Base-by-base conservation (phyloP, 2,888 invertebrate species). In the Dichetophora obliterata region DNA sequence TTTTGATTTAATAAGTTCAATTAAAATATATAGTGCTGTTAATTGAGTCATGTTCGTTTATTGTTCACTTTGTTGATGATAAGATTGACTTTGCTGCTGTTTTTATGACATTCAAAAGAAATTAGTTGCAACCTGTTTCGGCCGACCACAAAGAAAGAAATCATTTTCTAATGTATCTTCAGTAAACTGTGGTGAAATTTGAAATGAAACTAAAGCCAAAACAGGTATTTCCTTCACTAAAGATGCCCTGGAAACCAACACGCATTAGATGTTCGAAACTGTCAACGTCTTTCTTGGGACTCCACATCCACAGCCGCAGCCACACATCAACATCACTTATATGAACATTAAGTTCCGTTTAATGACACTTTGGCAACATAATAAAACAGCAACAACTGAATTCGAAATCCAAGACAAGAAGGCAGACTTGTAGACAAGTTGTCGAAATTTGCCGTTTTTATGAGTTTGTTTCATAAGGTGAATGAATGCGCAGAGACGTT, bases 221-320 rank as follows among this genome's bases (percentile, higher is more conserved):
- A 52, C 70, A 27, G n/a, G 70, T 70, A 52, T 70, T 54, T 16
- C 57, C n/a, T 37, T 34, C 34, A 43, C 37, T 19, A 43, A 24
- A 34, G 71, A 59, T 71, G 57, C 57, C 57, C 37, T 24, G 50
- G n/a, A 34, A 71, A 37, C 37, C 19, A 54, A 5, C 34, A 22
- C 71, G 22, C 71, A 57, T 71, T 54, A 70, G 57, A 71, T 57
- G 71, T 34, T 31, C 70, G 9, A n/a, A 43, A 6, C 24, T 68
- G 68, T 48, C 22, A 22, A 14, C 22, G 66, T 48, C 48, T 66
- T 43, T 37, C 66, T 48, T 37, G 43, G 1, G 43, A 43, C 43
- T 43, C 14, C 43, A 43, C 43, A 43, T 37, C 22, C 3, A 37
- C 16, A 34, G 37, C 19, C 24, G 19, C 31, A 52, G n/a, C 54